These are phyloP conservation scores for Eulithis testata DNA, from an alignment of 2,888 invertebrate species.

Conservation along the genomic window DNA sequence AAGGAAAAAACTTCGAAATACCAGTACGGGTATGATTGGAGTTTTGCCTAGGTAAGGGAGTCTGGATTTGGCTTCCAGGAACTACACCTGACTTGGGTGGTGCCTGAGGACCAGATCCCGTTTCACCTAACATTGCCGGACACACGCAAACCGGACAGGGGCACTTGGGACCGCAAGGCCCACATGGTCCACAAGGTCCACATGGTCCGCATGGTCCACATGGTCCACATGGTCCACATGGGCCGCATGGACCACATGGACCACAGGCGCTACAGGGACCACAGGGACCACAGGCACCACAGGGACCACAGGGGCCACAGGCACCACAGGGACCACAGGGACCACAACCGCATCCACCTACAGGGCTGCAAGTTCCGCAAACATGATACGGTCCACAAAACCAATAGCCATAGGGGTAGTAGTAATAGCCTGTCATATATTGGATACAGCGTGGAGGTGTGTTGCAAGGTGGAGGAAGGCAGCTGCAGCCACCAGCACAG, in stretches of 20 bases:
- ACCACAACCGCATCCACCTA: slow-evolving; percentile 40
- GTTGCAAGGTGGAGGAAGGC: slow-evolving; percentile 69
- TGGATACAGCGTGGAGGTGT: slow-evolving; percentile 65
- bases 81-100: slow-evolving; percentile 26
- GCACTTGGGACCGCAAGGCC: slow-evolving; percentile 34
- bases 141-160: slow-evolving; percentile 37
- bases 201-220: slow-evolving; percentile 25
- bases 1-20: slow-evolving; percentile 56
- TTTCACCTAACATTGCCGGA: slow-evolving; percentile 31
- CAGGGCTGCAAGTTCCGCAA: slow-evolving; percentile 56
- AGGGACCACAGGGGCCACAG: slow-evolving; percentile 21
- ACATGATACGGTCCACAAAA: slow-evolving; percentile 75
- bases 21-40: slow-evolving; percentile 31
- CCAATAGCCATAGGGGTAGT: slow-evolving; percentile 74
- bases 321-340: slow-evolving; percentile 41
- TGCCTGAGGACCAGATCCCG: slow-evolving; percentile 10
- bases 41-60: slow-evolving; percentile 26
- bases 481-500: slow-evolving; percentile 51
- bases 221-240: slow-evolving; percentile 20
- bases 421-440: slow-evolving; percentile 74
- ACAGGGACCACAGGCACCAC: slow-evolving; percentile 17
- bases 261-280: slow-evolving; percentile 10
- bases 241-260: slow-evolving; percentile 19
- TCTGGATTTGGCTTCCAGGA: slow-evolving; percentile 36
- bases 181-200: slow-evolving; percentile 20